phyloP scores from a whole-genome alignment of 2,113 vertebrate genomes.

The Anguilla japonica region DNA sequence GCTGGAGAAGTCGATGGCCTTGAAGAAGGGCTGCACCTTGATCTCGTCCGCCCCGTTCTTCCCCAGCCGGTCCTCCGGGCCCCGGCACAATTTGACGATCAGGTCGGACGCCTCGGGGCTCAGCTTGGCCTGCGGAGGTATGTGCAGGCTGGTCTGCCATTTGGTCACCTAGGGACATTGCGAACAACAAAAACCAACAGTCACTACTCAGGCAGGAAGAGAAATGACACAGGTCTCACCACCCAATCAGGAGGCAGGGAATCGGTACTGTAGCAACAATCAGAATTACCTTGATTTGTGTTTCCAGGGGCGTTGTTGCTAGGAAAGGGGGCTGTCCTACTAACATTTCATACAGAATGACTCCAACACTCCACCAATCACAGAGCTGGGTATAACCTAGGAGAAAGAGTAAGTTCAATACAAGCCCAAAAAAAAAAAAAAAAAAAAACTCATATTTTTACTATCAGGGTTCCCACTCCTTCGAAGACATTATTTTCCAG shows the following conservation, averaged over 20 bases:
- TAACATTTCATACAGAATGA: slow-evolving; percentile 98
- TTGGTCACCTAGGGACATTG: slow-evolving; percentile 84
- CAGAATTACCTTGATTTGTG: slow-evolving; percentile 90
- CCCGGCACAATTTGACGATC: slow-evolving; percentile 90
- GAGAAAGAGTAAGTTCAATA: background rate
- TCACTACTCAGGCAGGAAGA: background rate
- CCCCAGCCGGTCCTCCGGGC: slow-evolving; percentile 91
- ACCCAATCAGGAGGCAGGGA: background rate
- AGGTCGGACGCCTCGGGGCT: slow-evolving; percentile 92
- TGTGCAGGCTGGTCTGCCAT: slow-evolving; percentile 92
- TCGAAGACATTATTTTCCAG: background rate
- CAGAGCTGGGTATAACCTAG: slow-evolving; percentile 93
- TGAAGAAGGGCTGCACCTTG: slow-evolving; percentile 94
- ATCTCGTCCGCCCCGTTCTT: slow-evolving; percentile 94
- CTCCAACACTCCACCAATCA: slow-evolving; percentile 99
- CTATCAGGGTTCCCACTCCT: background rate
- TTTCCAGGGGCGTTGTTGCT: slow-evolving; percentile 93
- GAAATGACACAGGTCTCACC: background rate
- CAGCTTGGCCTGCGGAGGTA: slow-evolving; percentile 87
- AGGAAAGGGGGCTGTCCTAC: slow-evolving; percentile 97
- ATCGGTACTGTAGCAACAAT: background rate
- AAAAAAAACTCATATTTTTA: background rate
- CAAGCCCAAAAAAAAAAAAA: background rate
- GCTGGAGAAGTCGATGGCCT: slow-evolving; percentile 87
- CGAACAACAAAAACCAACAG: background rate